Conservation (phyloP, 2,888 invertebrate species). For the Macrosiphum euphorbiae region DNA sequence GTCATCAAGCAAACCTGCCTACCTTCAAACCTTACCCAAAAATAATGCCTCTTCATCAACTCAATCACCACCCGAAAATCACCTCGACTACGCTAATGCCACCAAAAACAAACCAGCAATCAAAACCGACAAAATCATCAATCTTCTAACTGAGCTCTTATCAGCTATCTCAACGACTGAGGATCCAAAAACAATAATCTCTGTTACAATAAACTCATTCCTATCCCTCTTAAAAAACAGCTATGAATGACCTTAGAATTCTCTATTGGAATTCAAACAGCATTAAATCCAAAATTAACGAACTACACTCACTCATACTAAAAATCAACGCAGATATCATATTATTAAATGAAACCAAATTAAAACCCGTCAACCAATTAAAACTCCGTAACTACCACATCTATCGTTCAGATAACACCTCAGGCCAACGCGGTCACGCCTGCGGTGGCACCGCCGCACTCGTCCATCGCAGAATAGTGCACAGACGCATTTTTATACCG, state of each 20-base stretch:
- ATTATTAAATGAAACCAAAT: not conserved
- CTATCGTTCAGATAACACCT: not conserved
- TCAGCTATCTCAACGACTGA: not conserved
- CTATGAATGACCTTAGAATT: not conserved
- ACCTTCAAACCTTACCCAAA: not conserved
- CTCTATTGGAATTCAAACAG: slow-evolving; percentile 20
- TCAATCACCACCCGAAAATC: not conserved
- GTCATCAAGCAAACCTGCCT: not conserved
- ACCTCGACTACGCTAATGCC: not conserved
- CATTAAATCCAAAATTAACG: not conserved
- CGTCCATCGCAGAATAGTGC: not conserved
- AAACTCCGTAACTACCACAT: not conserved
- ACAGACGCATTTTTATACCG: not conserved
- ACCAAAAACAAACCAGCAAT: not conserved
- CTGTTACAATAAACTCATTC: not conserved
- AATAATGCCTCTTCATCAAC: not conserved
- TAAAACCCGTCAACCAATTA: not conserved
- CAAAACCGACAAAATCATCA: not conserved
- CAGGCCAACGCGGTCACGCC: not conserved
- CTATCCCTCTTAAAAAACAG: not conserved
- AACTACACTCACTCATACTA: not conserved
- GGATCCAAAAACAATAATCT: not conserved
- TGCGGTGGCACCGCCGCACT: not conserved
- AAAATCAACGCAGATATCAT: not conserved
- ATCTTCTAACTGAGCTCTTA: not conserved